Evolutionary conservation across 2,113 vertebrate species (phyloP).

Genomic region (Notothenia rossii): DNA sequence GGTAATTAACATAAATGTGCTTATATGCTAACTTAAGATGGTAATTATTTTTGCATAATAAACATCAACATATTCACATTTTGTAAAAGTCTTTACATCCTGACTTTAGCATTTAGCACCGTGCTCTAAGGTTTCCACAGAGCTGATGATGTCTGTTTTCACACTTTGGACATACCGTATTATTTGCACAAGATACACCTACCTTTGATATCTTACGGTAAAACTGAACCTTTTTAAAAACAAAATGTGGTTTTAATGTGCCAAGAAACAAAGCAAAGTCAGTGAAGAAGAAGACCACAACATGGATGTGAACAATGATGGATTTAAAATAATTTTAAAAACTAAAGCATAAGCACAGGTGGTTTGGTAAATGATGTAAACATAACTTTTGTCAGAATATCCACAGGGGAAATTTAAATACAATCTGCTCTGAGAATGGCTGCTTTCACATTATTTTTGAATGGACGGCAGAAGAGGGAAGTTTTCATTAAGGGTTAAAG

Average conservation of each 20-base stretch:
- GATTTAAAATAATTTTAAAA: neutral
- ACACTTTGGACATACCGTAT: neutral
- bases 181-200: neutral
- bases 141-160: too few species aligned
- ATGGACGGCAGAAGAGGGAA: neutral
- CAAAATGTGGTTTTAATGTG: too few species aligned
- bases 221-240: too few species aligned
- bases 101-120: too few species aligned
- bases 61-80: too few species aligned
- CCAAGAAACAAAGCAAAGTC: neutral
- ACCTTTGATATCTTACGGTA: too few species aligned
- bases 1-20: neutral
- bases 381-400: neutral
- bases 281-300: neutral
- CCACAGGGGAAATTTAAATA: neutral
- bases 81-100: too few species aligned
- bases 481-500: neutral
- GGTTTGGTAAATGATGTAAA: neutral
- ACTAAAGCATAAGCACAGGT: neutral
- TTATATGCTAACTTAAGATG: too few species aligned
- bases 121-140: too few species aligned
- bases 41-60: too few species aligned
- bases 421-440: neutral
- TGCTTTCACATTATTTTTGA: neutral
- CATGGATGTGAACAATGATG: neutral